These are phyloP conservation scores for Ranitomeya imitator DNA, from an alignment of 2,113 vertebrate genomes.

Conservation along the genomic window DNA sequence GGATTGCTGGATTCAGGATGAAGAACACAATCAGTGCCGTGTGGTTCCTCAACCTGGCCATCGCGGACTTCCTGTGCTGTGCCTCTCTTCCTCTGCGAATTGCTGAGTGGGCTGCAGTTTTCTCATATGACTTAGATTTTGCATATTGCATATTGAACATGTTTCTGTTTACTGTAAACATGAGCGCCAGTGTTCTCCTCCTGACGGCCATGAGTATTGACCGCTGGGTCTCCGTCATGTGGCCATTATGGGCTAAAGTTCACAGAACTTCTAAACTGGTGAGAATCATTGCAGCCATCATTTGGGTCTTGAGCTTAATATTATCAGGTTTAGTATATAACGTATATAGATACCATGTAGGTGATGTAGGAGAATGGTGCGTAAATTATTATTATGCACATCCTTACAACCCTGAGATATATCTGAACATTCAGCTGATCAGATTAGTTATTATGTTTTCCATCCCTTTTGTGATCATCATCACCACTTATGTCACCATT, in stretches of 20 bases:
- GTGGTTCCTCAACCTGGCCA: neutral
- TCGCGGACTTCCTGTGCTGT: neutral
- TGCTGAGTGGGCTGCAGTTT: neutral
- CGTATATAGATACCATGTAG: neutral
- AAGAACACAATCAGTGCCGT: slow-evolving; percentile 51
- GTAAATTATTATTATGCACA: neutral
- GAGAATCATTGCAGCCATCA: accelerated
- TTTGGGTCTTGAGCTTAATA: slow-evolving; percentile 66
- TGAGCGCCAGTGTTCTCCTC: slow-evolving; percentile 62
- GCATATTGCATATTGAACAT: slow-evolving; percentile 65
- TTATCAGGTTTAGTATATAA: slow-evolving; percentile 45
- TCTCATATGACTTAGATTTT: slow-evolving; percentile 66
- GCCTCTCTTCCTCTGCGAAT: slow-evolving; percentile 59
- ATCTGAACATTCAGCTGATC: neutral
- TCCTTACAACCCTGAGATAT: neutral
- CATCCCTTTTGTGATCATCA: neutral
- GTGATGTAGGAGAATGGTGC: neutral
- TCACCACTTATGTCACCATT: neutral
- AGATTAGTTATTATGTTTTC: neutral
- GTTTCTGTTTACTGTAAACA: slow-evolving; percentile 69
- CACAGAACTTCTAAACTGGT: slow-evolving; percentile 67
- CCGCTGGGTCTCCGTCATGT: slow-evolving; percentile 84
- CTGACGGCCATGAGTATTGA: slow-evolving; percentile 87
- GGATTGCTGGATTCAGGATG: slow-evolving; percentile 21
- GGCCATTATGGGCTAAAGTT: slow-evolving; percentile 92